Evolutionary conservation across 2,888 invertebrate species (phyloP).

Genomic region (Trichacis sp.): DNA sequence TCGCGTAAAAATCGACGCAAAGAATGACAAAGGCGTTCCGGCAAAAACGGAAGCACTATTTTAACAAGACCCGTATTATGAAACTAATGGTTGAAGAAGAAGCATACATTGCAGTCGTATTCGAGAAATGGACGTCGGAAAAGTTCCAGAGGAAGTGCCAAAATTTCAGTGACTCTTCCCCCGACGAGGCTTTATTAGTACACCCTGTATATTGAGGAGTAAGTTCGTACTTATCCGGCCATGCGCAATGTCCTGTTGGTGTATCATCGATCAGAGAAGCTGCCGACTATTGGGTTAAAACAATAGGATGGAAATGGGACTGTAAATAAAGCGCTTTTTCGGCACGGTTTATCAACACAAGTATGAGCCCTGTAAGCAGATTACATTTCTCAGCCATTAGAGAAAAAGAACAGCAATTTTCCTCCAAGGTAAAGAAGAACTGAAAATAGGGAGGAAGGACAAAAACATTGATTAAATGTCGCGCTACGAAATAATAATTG

Average conservation of each 20-base stretch:
- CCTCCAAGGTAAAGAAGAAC: too few relatives aligned
- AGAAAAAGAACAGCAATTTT: too few relatives aligned
- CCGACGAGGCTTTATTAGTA: too few relatives aligned
- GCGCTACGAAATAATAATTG: too few relatives aligned
- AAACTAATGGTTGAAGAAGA: slow-evolving; percentile 23
- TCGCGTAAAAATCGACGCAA: too few relatives aligned
- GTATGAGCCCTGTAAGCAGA: slow-evolving; percentile 42
- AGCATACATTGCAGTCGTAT: slow-evolving; percentile 28
- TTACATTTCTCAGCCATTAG: too few relatives aligned
- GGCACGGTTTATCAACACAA: slow-evolving; percentile 36
- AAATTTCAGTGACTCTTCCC: slow-evolving; percentile 19
- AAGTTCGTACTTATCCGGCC: slow-evolving; percentile 63
- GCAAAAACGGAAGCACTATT: slow-evolving; percentile 21
- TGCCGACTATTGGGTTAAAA: too few relatives aligned
- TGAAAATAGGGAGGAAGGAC: too few relatives aligned
- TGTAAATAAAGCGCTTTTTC: slow-evolving; percentile 52
- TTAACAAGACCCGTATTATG: slow-evolving; percentile 11
- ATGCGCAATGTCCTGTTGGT: slow-evolving; percentile 66
- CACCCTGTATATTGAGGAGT: too few relatives aligned
- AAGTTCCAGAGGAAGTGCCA: slow-evolving; percentile 32
- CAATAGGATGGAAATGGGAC: slow-evolving; percentile 63
- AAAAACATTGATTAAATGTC: too few relatives aligned
- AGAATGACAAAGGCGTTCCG: too few relatives aligned
- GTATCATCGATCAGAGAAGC: slow-evolving; percentile 68
- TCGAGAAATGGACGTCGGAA: slow-evolving; percentile 29